Evolutionary conservation across 2,888 invertebrate species (phyloP).

Genomic region (Stenoptilia bipunctidactyla): DNA sequence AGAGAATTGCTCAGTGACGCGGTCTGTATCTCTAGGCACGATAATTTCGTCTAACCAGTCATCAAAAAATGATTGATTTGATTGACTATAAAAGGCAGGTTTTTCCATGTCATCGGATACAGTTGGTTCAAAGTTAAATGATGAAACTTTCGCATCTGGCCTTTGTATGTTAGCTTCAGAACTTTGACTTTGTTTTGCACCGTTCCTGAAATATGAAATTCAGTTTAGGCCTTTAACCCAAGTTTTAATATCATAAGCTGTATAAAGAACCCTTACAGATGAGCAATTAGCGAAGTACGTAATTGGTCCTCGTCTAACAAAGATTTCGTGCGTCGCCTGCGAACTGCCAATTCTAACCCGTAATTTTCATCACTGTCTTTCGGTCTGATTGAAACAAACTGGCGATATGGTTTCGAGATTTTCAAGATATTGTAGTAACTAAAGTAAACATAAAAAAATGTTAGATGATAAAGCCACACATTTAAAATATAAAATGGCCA

Average conservation of each 20-base stretch:
- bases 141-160: too few species aligned
- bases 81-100: not conserved
- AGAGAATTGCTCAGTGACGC: conserved; percentile 54
- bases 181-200: conserved; percentile 18
- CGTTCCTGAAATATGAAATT: conserved; percentile 31
- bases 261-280: conserved; percentile 51
- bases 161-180: too few species aligned
- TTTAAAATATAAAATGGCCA: too few species aligned
- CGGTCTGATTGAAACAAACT: conserved; percentile 31
- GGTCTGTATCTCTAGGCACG: conserved; percentile 47
- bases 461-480: too few species aligned
- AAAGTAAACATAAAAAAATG: too few species aligned
- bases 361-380: conserved; percentile 34
- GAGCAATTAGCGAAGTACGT: conserved; percentile 42
- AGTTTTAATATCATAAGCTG: too few species aligned
- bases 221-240: too few species aligned
- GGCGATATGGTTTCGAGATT: conserved; percentile 42
- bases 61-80: conserved; percentile 23
- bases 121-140: too few species aligned
- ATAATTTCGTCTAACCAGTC: conserved; percentile 47
- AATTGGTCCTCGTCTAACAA: conserved; percentile 48
- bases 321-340: conserved; percentile 58
- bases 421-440: conserved; percentile 52
- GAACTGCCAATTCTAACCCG: conserved; percentile 53
- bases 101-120: not conserved